Evolutionary conservation across 2,113 vertebrate genomes (phyloP), one percentile per base, ranked within the genome.

Genomic region (Ranitomeya variabilis): DNA sequence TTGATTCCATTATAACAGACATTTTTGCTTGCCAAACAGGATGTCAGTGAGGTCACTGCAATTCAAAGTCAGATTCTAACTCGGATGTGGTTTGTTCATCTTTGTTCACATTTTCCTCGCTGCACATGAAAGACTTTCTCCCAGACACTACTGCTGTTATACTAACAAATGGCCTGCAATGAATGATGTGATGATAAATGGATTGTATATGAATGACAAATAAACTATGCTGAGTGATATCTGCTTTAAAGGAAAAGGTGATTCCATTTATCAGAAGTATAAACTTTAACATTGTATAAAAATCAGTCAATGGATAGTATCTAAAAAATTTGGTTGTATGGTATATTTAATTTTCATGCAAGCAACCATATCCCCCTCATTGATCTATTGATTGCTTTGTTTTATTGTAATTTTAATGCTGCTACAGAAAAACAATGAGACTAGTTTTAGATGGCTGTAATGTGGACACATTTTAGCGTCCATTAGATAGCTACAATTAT

Each of bases 21-120:
- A 80, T 87, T 87, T 79, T 80, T 67, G 62, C 69, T 67, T 80
- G 86, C 86, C 86, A 87, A 87, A 87, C 77, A 87, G 86, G 86
- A 87, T 87, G 86, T 73, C 86, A 71, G 86, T 81, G 78, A 87
- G 86, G 86, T 87, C 86, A 80, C 77, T 81, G 23, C 51, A 87
- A 87, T 26, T 57, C 73, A 60, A 85, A 77, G 84, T 77, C 54
- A 86, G 69, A 86, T 77, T 76, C 71, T 86, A 60, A 59, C 71
- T 86, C 71, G 52, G 78, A 87, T 79, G 64, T 87, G 86, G 86
- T 87, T 87, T 81, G 78, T 87, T 81, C 86, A 69, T 81, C 79
- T 77, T 87, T 87, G 62, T 87, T 80, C 76, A 80, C 62, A 80
- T 87, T 80, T 87, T 81, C 86, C 86, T 81, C 79, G 23, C 51